Evolutionary conservation across 2,888 invertebrate species (phyloP).

Genomic region (Choristoneura rosaceana): DNA sequence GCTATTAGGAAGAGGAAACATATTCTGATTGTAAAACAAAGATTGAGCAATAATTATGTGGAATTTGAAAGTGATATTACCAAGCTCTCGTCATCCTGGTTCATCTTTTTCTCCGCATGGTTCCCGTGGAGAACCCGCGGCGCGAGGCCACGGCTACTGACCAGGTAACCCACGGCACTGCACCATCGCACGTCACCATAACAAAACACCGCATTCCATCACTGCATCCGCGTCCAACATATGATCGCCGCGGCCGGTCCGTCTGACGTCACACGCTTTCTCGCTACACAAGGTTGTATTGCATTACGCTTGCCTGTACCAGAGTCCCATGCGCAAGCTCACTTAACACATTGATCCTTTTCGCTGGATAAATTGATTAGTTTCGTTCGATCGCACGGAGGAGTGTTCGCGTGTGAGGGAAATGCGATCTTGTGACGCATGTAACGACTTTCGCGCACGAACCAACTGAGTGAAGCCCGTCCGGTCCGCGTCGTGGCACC

Average conservation of each 20-base stretch:
- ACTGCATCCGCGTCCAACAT: slow-evolving; percentile 85
- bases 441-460: slow-evolving; percentile 85
- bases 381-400: slow-evolving; percentile 60
- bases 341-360: slow-evolving; percentile 58
- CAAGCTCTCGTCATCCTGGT: slow-evolving; percentile 90
- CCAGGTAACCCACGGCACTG: slow-evolving; percentile 71
- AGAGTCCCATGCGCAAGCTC: slow-evolving; percentile 50
- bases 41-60: slow-evolving; percentile 17
- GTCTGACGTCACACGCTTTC: slow-evolving; percentile 83
- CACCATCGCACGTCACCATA: slow-evolving; percentile 80
- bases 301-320: slow-evolving; percentile 52
- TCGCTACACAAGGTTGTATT: slow-evolving; percentile 74
- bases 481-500: slow-evolving; percentile 82
- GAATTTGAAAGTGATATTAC: slow-evolving; percentile 82
- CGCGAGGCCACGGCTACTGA: slow-evolving; percentile 67
- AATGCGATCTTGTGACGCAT: slow-evolving; percentile 78
- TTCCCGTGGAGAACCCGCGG: slow-evolving; percentile 77
- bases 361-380: slow-evolving; percentile 61
- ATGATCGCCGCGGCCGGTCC: slow-evolving; percentile 80
- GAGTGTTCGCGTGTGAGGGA: slow-evolving; percentile 74
- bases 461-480: slow-evolving; percentile 82
- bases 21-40: slow-evolving; percentile 2
- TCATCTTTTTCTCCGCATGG: slow-evolving; percentile 90
- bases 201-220: slow-evolving; percentile 83
- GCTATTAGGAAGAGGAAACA: slow-evolving; percentile 17